These are phyloP conservation scores for Goniozus legneri DNA, from an alignment of 1,140 invertebrate genomes.

Conservation along the genomic window DNA sequence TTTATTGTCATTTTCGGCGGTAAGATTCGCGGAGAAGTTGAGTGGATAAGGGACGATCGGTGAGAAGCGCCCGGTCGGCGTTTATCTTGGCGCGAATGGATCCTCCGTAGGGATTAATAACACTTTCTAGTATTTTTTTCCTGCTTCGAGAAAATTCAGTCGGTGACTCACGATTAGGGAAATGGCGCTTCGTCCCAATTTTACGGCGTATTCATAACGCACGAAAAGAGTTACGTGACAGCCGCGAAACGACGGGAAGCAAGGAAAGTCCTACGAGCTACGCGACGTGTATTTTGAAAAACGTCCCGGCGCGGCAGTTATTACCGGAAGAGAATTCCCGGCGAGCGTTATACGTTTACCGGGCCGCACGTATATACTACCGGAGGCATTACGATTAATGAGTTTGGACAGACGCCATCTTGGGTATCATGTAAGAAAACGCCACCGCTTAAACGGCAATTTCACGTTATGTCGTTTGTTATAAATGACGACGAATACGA, in stretches of 20 bases:
- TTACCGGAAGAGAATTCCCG: conserved; percentile 25
- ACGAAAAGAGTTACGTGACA: conserved; percentile 18
- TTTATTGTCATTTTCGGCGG: too few species aligned
- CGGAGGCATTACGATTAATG: conserved; percentile 29
- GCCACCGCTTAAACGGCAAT: conserved; percentile 29
- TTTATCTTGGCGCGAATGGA: too few species aligned
- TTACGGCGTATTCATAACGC: conserved; percentile 18
- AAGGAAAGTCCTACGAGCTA: too few species aligned
- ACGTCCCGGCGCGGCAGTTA: conserved; percentile 26
- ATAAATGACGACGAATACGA: neutral
- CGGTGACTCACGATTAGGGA: too few species aligned
- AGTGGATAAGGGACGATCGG: too few species aligned
- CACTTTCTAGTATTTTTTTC: too few species aligned
- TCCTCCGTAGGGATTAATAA: too few species aligned
- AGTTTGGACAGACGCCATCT: conserved; percentile 33
- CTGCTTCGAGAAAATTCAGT: too few species aligned
- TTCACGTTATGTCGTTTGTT: conserved; percentile 19
- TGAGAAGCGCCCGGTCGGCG: too few species aligned
- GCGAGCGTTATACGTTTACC: conserved; percentile 16
- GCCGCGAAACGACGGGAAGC: conserved; percentile 20
- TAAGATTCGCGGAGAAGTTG: too few species aligned
- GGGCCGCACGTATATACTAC: neutral
- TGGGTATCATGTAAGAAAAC: conserved; percentile 26
- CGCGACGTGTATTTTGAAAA: too few species aligned
- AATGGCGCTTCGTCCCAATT: too few species aligned